A percentile compares a stretch with the other conserved stretches of the same genome.
Conservation (phyloP, 2,797 vertebrate genomes). For the Aldrovandia affinis region DNA sequence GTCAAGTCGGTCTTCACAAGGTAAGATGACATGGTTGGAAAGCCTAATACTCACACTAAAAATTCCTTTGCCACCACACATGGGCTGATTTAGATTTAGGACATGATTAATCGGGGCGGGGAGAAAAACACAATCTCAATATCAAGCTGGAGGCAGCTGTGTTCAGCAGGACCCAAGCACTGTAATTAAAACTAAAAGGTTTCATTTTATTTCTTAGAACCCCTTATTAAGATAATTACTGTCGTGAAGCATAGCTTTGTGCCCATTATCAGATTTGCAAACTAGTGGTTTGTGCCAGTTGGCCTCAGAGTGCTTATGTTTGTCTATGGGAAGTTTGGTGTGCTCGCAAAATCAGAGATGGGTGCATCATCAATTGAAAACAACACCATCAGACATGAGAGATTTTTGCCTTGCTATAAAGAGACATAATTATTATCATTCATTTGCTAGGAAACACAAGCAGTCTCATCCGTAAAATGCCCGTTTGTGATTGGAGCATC, state of each 20-base stretch:
- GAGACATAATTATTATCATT: neutral
- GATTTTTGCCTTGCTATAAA: neutral
- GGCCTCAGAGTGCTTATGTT: neutral
- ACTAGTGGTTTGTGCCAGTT: neutral
- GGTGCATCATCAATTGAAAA: too few species aligned
- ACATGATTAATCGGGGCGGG: neutral
- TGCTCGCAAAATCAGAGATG: neutral
- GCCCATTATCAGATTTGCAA: conserved; percentile 23
- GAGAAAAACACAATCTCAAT: neutral
- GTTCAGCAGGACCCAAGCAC: conserved; percentile 1
- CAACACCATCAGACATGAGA: neutral
- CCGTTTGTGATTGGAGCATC: neutral
- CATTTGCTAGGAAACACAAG: neutral
- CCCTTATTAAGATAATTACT: conserved; percentile 25
- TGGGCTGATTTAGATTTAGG: neutral
- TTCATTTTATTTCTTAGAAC: conserved; percentile 15
- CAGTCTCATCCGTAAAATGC: neutral
- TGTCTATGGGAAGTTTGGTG: neutral
- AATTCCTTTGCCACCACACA: neutral
- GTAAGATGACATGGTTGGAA: too few species aligned
- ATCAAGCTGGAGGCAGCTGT: neutral
- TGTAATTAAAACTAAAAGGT: conserved; percentile 14
- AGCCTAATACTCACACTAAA: neutral
- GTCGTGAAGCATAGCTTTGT: neutral
- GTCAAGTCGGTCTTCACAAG: too few species aligned